Evolutionary conservation across 1,140 invertebrate species (phyloP).

Genomic region (Anoplolepis gracilipes): DNA sequence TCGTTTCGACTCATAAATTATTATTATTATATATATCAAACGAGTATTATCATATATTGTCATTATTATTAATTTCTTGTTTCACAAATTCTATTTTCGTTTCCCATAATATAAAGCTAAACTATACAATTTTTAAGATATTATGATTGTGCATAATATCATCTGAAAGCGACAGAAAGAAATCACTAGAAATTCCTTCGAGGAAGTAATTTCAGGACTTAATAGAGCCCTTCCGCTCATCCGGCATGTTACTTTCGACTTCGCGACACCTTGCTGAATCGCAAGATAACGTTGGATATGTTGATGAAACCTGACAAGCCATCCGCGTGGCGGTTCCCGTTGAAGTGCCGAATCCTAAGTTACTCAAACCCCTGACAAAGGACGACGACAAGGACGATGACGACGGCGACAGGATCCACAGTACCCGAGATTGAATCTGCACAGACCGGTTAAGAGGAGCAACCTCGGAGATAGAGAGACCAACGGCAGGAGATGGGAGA

Average conservation of each 20-base stretch:
- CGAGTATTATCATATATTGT: neutral
- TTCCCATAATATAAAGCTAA: neutral
- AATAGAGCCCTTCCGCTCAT: neutral
- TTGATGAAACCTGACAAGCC: conserved; percentile 64
- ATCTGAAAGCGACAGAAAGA: neutral
- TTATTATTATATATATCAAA: neutral
- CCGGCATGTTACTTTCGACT: conserved; percentile 28
- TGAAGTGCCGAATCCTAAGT: conserved; percentile 47
- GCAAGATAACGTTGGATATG: conserved; percentile 57
- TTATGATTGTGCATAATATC: neutral
- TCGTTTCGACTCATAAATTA: neutral
- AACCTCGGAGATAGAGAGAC: conserved; percentile 47
- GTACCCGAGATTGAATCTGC: conserved; percentile 78
- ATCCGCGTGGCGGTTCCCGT: conserved; percentile 13
- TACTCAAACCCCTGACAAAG: conserved; percentile 22
- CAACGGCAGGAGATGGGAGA: conserved; percentile 9
- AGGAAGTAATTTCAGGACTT: conserved; percentile 10
- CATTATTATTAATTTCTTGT: neutral
- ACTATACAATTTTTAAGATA: neutral
- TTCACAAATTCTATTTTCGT: neutral
- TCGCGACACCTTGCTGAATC: conserved; percentile 49
- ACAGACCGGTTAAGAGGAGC: conserved; percentile 75
- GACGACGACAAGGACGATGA: conserved; percentile 51
- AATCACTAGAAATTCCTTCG: neutral
- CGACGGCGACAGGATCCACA: conserved; percentile 67